phyloP scores from a whole-genome alignment of 2,888 invertebrate species.

The Platycheirus rosarum region DNA sequence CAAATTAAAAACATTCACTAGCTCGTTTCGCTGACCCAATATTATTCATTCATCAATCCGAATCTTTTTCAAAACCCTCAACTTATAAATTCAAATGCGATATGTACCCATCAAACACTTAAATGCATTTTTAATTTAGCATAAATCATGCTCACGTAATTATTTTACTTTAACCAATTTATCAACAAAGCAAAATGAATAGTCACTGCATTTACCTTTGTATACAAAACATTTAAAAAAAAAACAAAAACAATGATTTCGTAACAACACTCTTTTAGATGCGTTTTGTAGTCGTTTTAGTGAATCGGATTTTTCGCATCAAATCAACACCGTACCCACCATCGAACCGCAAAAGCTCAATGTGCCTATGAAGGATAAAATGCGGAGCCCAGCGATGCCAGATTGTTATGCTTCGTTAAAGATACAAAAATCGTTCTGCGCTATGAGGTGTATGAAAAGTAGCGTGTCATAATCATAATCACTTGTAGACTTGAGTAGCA shows the following conservation, averaged over 20 bases:
- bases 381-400: conserved; percentile 12
- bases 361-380: conserved; percentile 42
- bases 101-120: too few relatives aligned
- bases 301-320: conserved; percentile 38
- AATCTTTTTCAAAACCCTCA: too few relatives aligned
- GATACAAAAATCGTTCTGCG: conserved; percentile 50
- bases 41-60: too few relatives aligned
- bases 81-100: too few relatives aligned
- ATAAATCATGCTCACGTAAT: conserved; percentile 19
- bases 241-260: conserved; percentile 27
- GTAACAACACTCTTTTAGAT: conserved; percentile 33
- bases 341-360: conserved; percentile 25
- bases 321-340: neutral
- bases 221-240: neutral
- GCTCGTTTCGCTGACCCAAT: too few relatives aligned
- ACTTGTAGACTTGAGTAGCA: conserved; percentile 27
- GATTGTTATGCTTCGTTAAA: conserved; percentile 65
- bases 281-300: conserved; percentile 35
- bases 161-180: conserved; percentile 3
- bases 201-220: neutral
- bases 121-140: conserved; percentile 35
- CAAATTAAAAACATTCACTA: too few relatives aligned
- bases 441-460: conserved; percentile 41
- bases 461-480: conserved; percentile 65
- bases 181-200: conserved; percentile 2